These are phyloP conservation scores for Craterocephalus amniculus DNA, from an alignment of 2,797 vertebrate genomes.

Conservation along the genomic window DNA sequence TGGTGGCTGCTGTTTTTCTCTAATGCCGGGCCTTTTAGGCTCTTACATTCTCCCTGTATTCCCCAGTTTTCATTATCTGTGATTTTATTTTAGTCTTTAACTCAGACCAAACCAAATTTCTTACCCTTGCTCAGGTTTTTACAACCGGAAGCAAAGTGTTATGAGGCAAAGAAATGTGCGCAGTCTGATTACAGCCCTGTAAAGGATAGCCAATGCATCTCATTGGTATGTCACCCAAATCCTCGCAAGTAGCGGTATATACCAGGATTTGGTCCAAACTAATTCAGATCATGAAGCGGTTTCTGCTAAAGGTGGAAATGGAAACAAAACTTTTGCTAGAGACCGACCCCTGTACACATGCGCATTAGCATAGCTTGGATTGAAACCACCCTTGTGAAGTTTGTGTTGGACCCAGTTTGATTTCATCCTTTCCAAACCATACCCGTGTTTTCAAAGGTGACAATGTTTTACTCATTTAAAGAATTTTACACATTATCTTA, in stretches of 20 bases:
- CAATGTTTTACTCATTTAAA: not conserved
- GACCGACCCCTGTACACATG: slow-evolving; percentile 1
- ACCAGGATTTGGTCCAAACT: not conserved
- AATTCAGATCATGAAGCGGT: slow-evolving; percentile 9
- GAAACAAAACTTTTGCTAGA: slow-evolving; percentile 7
- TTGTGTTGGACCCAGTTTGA: not conserved
- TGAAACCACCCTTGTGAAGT: not conserved
- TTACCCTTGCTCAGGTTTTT: not conserved
- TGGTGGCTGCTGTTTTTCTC: slow-evolving; percentile 41
- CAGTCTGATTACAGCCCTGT: not conserved
- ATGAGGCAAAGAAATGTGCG: not conserved
- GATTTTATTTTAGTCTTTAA: slow-evolving; percentile 21
- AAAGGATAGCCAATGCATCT: not conserved
- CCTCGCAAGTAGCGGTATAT: not conserved
- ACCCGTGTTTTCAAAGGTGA: not conserved
- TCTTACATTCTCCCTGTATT: slow-evolving; percentile 9
- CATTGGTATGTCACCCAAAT: not conserved
- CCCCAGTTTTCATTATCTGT: slow-evolving; percentile 5
- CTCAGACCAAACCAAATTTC: not conserved
- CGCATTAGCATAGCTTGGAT: not conserved
- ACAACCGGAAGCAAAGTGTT: not conserved
- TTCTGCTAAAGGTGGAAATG: slow-evolving; percentile 11
- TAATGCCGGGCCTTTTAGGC: slow-evolving; percentile 27
- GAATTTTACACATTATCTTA: no score
- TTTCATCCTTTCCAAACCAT: not conserved